These are phyloP conservation scores for Leuctra nigra DNA, from an alignment of 2,888 invertebrate species.

Conservation along the genomic window DNA sequence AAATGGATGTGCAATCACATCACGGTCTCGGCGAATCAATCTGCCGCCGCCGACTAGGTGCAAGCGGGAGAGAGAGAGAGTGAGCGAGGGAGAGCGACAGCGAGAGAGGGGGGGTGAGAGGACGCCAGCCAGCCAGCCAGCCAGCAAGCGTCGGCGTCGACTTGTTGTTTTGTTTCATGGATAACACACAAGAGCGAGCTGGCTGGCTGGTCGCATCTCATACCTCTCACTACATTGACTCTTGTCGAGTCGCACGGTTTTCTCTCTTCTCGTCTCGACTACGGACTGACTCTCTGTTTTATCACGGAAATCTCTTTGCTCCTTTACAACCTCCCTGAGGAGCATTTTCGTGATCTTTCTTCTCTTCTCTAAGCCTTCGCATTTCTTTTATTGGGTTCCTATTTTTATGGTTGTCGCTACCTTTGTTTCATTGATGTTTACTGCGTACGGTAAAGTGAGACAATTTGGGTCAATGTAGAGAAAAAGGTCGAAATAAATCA, in stretches of 20 bases:
- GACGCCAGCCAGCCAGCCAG: no score
- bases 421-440: constrained; percentile 13
- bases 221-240: constrained; percentile 9
- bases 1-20: constrained; percentile 25
- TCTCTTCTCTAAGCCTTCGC: constrained; percentile 7
- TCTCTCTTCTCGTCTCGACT: background rate
- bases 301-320: constrained; percentile 7
- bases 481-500: constrained; percentile 1
- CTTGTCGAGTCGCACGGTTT: background rate
- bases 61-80: background rate
- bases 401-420: constrained; percentile 12
- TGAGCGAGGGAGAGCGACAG: background rate
- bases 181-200: constrained; percentile 20
- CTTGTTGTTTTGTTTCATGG: constrained; percentile 23
- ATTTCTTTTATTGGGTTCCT: constrained; percentile 10
- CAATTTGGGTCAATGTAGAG: constrained; percentile 3
- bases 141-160: no score
- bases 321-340: constrained; percentile 21
- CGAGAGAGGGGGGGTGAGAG: constrained; percentile 6
- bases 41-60: constrained; percentile 15
- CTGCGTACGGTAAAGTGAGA: constrained; percentile 5
- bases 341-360: constrained; percentile 8
- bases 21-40: constrained; percentile 24
- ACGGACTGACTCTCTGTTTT: background rate
- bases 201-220: constrained; percentile 21